These are phyloP conservation scores for Nomia melanderi DNA, from an alignment of 1,140 invertebrate genomes.

Conservation along the genomic window DNA sequence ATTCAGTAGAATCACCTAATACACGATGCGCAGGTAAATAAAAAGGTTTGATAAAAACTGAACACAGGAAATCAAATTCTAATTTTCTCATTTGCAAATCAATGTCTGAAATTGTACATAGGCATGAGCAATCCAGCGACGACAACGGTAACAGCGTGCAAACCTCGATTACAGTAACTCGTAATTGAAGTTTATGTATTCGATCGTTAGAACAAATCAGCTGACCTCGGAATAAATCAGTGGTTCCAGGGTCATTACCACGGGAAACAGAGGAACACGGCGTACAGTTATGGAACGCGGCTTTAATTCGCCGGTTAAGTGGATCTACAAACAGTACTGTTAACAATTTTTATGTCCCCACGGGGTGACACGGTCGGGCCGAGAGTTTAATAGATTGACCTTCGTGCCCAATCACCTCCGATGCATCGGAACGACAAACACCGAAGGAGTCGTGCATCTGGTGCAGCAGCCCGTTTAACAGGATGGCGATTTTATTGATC, in stretches of 20 bases:
- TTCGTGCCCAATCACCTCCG: conserved; percentile 56
- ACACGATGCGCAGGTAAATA: too few species aligned
- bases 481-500: conserved; percentile 68
- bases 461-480: conserved; percentile 58
- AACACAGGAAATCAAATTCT: too few species aligned
- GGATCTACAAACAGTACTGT: conserved; percentile 32
- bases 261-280: not conserved
- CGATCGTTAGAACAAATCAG: too few species aligned
- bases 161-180: too few species aligned
- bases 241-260: not conserved
- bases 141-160: too few species aligned
- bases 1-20: too few species aligned
- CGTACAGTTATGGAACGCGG: conserved; percentile 8
- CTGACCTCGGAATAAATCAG: not conserved
- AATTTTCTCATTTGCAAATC: not conserved
- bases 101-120: too few species aligned
- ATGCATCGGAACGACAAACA: conserved; percentile 42
- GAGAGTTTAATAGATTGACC: conserved; percentile 63
- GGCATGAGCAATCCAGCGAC: too few species aligned
- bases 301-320: conserved; percentile 54
- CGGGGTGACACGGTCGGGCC: conserved; percentile 6
- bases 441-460: conserved; percentile 58
- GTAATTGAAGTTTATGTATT: not conserved
- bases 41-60: not conserved
- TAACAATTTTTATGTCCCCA: conserved; percentile 19